Conservation (phyloP, 2,113 vertebrate species). For the Chlamydotis undulata region DNA sequence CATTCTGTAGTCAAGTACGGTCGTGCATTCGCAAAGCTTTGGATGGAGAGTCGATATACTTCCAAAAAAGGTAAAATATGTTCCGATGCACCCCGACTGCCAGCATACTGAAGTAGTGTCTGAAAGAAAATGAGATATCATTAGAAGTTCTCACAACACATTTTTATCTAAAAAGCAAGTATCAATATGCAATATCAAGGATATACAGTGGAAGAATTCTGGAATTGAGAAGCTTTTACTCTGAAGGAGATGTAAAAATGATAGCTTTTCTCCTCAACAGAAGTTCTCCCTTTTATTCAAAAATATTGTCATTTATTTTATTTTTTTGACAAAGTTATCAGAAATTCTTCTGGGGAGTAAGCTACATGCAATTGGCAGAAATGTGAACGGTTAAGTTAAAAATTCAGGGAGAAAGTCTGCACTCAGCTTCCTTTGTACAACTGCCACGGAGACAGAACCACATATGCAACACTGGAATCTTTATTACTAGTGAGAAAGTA, state of each 20-base stretch:
- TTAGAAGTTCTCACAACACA: neutral
- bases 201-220: neutral
- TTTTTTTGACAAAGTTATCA: neutral
- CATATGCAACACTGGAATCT: neutral
- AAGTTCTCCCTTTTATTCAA: neutral
- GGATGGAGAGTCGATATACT: slow-evolving; percentile 95
- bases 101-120: slow-evolving; percentile 93
- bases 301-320: neutral
- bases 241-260: neutral
- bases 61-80: slow-evolving; percentile 91
- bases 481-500: neutral
- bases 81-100: slow-evolving; percentile 93
- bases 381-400: neutral
- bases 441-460: neutral
- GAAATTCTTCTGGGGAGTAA: neutral
- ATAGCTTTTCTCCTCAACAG: neutral
- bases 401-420: neutral
- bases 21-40: slow-evolving; percentile 92
- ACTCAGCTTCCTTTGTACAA: neutral
- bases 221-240: neutral
- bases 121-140: slow-evolving; percentile 67
- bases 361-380: neutral
- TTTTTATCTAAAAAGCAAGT: neutral
- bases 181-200: neutral
- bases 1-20: slow-evolving; percentile 93